phyloP scores from a whole-genome alignment of 2,113 vertebrate genomes.

The Ciconia stormi region DNA sequence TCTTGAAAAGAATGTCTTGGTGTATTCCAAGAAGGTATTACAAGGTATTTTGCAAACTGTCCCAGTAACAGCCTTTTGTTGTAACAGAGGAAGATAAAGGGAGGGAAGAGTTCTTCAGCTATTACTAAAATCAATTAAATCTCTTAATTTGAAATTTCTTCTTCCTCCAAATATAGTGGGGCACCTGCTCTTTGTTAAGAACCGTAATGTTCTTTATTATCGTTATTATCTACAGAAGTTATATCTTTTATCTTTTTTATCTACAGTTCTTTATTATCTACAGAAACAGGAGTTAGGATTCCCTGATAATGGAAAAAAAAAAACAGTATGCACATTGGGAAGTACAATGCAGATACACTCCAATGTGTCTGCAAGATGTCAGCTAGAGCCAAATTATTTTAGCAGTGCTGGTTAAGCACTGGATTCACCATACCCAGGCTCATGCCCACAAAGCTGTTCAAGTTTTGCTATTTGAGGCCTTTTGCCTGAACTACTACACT shows the following conservation, averaged over 20 bases:
- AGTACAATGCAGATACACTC: background rate
- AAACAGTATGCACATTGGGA: background rate
- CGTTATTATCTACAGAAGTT: background rate
- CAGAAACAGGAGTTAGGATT: background rate
- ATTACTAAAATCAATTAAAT: background rate
- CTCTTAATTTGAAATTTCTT: background rate
- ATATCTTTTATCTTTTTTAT: background rate
- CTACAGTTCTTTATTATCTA: background rate
- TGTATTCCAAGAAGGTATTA: background rate
- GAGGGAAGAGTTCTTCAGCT: background rate
- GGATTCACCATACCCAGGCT: background rate
- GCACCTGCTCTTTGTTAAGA: fast-evolving
- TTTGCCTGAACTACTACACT: background rate
- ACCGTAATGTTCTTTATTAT: background rate
- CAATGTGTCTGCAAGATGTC: background rate
- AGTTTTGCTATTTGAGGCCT: background rate
- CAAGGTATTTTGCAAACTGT: background rate
- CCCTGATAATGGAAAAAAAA: background rate
- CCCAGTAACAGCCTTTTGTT: background rate
- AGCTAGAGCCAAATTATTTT: background rate
- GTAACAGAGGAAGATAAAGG: background rate
- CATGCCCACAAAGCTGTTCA: background rate
- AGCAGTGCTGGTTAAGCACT: background rate
- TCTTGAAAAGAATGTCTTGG: background rate
- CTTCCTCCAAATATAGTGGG: background rate